Evolutionary conservation across 2,888 invertebrate species (phyloP).

Genomic region (Limnephilus auricula): DNA sequence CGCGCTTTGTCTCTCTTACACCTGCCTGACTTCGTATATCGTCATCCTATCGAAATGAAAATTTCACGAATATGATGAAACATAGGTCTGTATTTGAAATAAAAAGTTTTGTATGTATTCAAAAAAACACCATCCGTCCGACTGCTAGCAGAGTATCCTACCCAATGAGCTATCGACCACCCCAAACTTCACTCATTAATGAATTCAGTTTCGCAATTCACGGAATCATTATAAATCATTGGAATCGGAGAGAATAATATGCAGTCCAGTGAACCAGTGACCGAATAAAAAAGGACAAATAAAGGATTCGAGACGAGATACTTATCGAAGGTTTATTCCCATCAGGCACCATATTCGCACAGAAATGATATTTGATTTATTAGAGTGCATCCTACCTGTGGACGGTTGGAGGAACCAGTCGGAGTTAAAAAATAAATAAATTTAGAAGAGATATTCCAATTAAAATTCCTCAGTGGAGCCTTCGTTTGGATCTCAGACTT

Average conservation of each 20-base stretch:
- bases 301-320: neutral
- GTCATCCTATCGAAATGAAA: too few relatives aligned
- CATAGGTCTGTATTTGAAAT: too few relatives aligned
- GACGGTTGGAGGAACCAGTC: neutral
- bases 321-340: neutral
- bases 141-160: neutral
- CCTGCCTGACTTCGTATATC: too few relatives aligned
- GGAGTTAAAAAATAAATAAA: slow-evolving; percentile 35
- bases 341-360: slow-evolving; percentile 18
- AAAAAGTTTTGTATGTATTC: neutral
- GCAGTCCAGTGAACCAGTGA: neutral
- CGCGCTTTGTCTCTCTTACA: too few relatives aligned
- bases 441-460: slow-evolving; percentile 59
- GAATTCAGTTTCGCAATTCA: neutral
- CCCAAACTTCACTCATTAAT: neutral
- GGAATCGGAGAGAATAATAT: neutral
- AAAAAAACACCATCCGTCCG: neutral
- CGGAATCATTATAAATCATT: neutral
- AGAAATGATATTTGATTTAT: slow-evolving; percentile 38
- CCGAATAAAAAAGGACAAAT: neutral
- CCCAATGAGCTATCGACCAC: neutral
- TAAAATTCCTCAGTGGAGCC: slow-evolving; percentile 57
- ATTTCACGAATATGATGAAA: too few relatives aligned
- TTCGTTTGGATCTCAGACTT: neutral
- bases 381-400: slow-evolving; percentile 15